Base-by-base conservation (phyloP, 2,888 invertebrate genomes). In the Phengaris alcon region DNA sequence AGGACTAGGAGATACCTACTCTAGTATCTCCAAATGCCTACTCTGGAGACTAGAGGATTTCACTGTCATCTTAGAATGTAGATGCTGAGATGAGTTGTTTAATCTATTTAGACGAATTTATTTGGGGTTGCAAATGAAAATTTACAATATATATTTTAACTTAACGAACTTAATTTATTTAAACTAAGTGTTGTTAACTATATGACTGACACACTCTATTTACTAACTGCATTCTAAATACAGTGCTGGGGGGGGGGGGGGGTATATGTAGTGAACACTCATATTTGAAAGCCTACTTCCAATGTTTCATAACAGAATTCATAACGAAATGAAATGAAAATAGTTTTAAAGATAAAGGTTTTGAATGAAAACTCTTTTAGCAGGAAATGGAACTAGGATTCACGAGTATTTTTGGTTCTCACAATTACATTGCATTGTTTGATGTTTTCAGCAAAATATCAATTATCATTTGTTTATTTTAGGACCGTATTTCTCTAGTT, bases 261-360 rank as follows among this genome's bases (percentile, higher is more conserved):
- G 22, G 22, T 22, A 64, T 22, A 57, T n/a, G 35, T 6, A 6
- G 10, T 64, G 35, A 13, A 44, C 44, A 1, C 64, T 64, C 64
- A 44, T 13, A 64, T 64, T 64, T 64, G 64, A 64, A 64, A 64
- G 64, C 64, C 35, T 64, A 64, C 35, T 35, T 35, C 52, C 52
- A 52, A 52, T 12, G 35, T 64, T 64, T 64, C 44, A 64, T 51
- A 15, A 51, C 6, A 10, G 52, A 68, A 68, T 59, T 35, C 59
- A 59, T 52, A 54, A 52, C 15, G 52, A 55, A 54, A 55, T 75
- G 44, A 69, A 68, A 75, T 75, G 55, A 69, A 44, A 75, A 68
- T 68, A 68, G 68, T 54, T 54, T 9, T 64, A 12, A 64, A 64
- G 64, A 64, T 64, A 64, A 64, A 44, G 64, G 7, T 44, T 64